Percentiles rank a stretch among this genome's conserved stretches.
phyloP scores from a whole-genome alignment of 2,113 vertebrate species.

The Oriolus oriolus region DNA sequence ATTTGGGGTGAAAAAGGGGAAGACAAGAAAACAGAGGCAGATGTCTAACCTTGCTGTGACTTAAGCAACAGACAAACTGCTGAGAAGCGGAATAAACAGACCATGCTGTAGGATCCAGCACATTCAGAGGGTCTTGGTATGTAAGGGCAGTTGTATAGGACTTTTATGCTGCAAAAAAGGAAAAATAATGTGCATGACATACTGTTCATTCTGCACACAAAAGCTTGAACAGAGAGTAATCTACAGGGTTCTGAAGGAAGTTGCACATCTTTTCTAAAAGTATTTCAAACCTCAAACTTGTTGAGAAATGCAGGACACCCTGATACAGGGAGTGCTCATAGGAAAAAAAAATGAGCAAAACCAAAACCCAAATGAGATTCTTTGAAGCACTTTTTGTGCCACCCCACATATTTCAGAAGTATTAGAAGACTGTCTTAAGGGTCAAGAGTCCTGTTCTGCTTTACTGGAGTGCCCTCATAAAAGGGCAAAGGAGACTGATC shows the following conservation, averaged over 20 bases:
- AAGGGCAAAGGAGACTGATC: neutral
- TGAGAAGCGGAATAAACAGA: neutral
- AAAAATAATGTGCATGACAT: neutral
- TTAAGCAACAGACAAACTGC: neutral
- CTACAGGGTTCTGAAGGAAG: neutral
- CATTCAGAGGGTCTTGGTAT: neutral
- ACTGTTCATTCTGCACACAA: neutral
- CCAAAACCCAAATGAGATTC: neutral
- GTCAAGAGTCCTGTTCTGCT: neutral
- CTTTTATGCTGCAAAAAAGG: neutral
- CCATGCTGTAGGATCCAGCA: neutral
- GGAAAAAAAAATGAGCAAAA: neutral
- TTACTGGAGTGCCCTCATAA: neutral
- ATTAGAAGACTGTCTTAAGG: neutral
- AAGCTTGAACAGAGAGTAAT: neutral
- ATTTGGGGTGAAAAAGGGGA: neutral
- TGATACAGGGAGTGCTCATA: neutral
- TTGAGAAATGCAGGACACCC: neutral
- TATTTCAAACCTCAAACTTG: too few relatives aligned
- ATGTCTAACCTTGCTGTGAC: neutral
- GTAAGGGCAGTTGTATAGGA: neutral
- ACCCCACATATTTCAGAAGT: neutral
- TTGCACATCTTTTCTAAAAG: neutral
- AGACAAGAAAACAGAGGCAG: neutral
- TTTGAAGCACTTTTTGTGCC: neutral